Evolutionary conservation across 1,140 invertebrate genomes (phyloP).

Genomic region (Psix sp.): DNA sequence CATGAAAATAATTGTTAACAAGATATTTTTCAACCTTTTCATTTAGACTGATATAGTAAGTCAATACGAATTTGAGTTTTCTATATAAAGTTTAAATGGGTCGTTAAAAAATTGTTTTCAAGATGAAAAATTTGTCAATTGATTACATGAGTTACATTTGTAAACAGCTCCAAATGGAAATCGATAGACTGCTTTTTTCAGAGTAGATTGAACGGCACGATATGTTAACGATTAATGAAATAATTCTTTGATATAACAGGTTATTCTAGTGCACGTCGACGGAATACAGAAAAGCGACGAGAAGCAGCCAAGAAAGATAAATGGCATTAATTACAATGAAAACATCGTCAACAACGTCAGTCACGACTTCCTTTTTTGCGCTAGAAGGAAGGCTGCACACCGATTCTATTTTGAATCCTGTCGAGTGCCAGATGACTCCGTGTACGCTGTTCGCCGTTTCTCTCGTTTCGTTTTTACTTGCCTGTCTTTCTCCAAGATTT

Average conservation of each 20-base stretch:
- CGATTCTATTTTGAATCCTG: conserved; percentile 74
- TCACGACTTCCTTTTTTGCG: conserved; percentile 60
- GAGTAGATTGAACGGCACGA: too few relatives aligned
- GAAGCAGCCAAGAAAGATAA: conserved; percentile 57
- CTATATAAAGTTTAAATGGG: too few relatives aligned
- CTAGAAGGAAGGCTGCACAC: conserved; percentile 50
- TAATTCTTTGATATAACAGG: conserved; percentile 56
- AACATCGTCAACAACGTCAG: conserved; percentile 70
- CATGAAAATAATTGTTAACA: too few relatives aligned
- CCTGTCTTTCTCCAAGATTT: conserved; percentile 30
- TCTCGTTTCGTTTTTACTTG: conserved; percentile 51
- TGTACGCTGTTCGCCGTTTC: conserved; percentile 56
- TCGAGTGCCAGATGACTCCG: conserved; percentile 76
- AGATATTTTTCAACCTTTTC: too few relatives aligned
- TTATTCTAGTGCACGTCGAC: conserved; percentile 49
- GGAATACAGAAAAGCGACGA: conserved; percentile 54
- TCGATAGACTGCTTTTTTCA: too few relatives aligned
- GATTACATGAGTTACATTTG: too few relatives aligned
- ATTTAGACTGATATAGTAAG: too few relatives aligned
- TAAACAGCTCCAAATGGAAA: too few relatives aligned
- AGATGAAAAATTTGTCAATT: too few relatives aligned
- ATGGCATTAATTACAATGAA: conserved; percentile 72
- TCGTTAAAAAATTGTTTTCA: too few relatives aligned
- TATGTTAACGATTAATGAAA: conserved; percentile 45
- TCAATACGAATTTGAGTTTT: too few relatives aligned